These are phyloP conservation scores for Criorhina ranunculi DNA, from an alignment of 2,888 invertebrate species.

Conservation along the genomic window DNA sequence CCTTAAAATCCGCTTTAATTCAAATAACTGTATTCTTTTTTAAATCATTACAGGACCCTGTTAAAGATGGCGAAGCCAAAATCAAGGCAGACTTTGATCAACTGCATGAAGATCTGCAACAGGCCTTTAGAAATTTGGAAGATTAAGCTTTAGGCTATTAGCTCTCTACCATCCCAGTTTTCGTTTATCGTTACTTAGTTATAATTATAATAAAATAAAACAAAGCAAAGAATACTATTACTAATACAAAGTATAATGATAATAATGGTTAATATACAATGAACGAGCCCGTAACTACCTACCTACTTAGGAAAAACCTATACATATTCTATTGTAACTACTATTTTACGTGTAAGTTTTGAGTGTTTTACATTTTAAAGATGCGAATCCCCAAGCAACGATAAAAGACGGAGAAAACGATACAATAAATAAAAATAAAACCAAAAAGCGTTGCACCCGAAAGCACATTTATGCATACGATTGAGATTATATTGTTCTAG, in stretches of 20 bases:
- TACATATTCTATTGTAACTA: constrained; percentile 53
- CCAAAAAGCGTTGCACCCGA: constrained; percentile 35
- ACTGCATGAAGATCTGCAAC: constrained; percentile 97
- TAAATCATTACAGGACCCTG: constrained; percentile 91
- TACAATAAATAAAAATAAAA: constrained; percentile 52
- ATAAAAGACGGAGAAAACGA: constrained; percentile 56
- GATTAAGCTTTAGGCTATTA: constrained; percentile 87
- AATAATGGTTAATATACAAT: constrained; percentile 52
- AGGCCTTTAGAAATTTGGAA: constrained; percentile 98
- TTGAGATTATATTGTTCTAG: constrained; percentile 66
- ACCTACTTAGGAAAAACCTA: constrained; percentile 56
- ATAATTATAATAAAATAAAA: constrained; percentile 51
- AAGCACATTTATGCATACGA: constrained; percentile 22
- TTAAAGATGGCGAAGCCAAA: constrained; percentile 98
- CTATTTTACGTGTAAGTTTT: constrained; percentile 72
- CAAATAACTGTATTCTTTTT: not conserved
- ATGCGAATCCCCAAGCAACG: constrained; percentile 52
- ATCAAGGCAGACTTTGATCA: constrained; percentile 98
- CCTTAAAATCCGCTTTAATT: too few relatives aligned
- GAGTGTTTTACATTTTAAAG: constrained; percentile 65
- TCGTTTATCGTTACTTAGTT: constrained; percentile 75
- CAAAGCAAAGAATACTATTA: constrained; percentile 37
- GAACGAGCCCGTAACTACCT: constrained; percentile 61
- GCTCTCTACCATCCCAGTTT: constrained; percentile 74
- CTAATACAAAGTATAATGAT: constrained; percentile 37